Conservation (phyloP, 2,888 invertebrate genomes). For the Elgonia sp. region DNA sequence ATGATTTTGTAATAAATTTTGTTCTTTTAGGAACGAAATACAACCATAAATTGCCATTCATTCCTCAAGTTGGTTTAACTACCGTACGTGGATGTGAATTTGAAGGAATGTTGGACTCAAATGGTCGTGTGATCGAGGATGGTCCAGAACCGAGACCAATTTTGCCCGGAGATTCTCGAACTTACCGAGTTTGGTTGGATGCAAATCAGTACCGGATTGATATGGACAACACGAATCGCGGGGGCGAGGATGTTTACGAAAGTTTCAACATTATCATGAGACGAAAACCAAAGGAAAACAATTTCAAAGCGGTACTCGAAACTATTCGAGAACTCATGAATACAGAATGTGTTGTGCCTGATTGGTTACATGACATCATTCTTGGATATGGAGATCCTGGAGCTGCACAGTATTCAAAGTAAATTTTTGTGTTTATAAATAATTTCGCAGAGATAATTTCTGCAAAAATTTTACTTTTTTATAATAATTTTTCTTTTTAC, state of each 20-base stretch:
- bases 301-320: conserved; percentile 99
- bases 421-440: conserved; percentile 60
- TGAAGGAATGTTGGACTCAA: conserved; percentile 98
- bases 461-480: not conserved
- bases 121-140: conserved; percentile 98
- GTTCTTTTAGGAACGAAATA: conserved; percentile 91
- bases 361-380: conserved; percentile 98
- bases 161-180: conserved; percentile 95
- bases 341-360: conserved; percentile 98
- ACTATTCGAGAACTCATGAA: conserved; percentile 99
- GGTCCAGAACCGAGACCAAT: conserved; percentile 96
- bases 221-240: conserved; percentile 94
- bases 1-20: not conserved
- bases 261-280: conserved; percentile 98
- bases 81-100: conserved; percentile 99
- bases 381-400: conserved; percentile 99
- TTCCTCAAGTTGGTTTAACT: conserved; percentile 96
- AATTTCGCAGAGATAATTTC: not conserved
- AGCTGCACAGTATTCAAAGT: conserved; percentile 97
- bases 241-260: conserved; percentile 95
- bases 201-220: conserved; percentile 98
- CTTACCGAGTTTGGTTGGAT: conserved; percentile 97
- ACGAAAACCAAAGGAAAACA: conserved; percentile 99
- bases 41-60: conserved; percentile 94
- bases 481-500: no score